Evolutionary conservation across 2,113 vertebrate species (phyloP), one percentile per base, ranked within the genome.

Genomic region (Pituophis catenifer): DNA sequence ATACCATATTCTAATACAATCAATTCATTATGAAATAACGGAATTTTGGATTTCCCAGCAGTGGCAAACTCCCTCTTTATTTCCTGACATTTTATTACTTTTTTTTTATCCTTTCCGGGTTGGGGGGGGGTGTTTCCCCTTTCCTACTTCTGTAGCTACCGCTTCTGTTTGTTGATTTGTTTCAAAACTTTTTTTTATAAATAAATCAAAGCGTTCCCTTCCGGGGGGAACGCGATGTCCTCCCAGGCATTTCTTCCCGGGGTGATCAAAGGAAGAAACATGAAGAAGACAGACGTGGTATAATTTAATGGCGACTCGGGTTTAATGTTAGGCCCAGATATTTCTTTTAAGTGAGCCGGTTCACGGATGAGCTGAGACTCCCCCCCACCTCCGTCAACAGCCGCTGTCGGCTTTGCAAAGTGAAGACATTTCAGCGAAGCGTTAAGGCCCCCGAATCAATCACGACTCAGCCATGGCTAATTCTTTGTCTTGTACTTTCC

Each of bases 201-300:
- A 65, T 29, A 65, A 65, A 65, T 29, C 62, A 65, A 65, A 65
- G 26, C 26, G 1, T 65, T 65, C 26, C 62, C 26, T 65, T 29
- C 26, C 1, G 1, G 62, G 6, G 1, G 3, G 12, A 29, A 65
- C 3, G 1, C 1, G 10, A 87, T 26, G 48, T 86, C 90, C 95
- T 94, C 94, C 92, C 75, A 87, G 85, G n/a, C 26, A 12, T 93
- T 90, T 95, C 86, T 88, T 23, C 62, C 8, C 12, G 75, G 92
- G 86, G 48, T 81, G 55, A 21, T 93, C 90, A 91, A 93, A 93
- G 86, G 38, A 94, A 94, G 88, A 38, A 93, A 92, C 93, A 17
- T 53, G 88, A 94, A 90, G 91, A 59, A 92, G 53, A 54, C 90
- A 8, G 38, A 50, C n/a, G 19, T 38, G 12, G 5, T 5, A 59